Percentiles rank a stretch among this genome's conserved stretches.
Evolutionary conservation across 2,797 vertebrate species (phyloP).

Genomic region (Enteromius anoplus): DNA sequence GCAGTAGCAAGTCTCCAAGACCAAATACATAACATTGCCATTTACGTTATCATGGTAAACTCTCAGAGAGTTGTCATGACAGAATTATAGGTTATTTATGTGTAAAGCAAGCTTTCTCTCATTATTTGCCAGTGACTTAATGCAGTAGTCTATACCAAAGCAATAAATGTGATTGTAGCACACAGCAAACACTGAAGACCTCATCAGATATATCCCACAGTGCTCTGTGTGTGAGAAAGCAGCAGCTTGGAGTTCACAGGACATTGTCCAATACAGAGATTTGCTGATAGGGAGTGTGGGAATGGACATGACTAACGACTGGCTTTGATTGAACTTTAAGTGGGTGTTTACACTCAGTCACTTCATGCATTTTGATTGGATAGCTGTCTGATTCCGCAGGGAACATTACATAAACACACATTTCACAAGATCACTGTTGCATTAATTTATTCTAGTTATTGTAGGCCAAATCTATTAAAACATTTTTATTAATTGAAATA

Average conservation of each 20-base stretch:
- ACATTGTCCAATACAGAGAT: slow-evolving; percentile 37
- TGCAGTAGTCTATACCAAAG: background rate
- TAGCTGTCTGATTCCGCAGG: background rate
- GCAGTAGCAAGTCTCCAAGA: background rate
- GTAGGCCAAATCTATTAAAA: background rate
- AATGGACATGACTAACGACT: slow-evolving; percentile 5
- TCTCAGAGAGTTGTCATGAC: background rate
- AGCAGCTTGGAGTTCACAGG: slow-evolving; percentile 33
- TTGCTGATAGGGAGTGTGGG: slow-evolving; percentile 11
- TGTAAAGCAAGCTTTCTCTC: background rate
- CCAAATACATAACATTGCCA: background rate
- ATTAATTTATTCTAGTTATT: background rate
- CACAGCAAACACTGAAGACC: background rate
- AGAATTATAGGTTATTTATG: background rate
- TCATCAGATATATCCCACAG: slow-evolving; percentile 20
- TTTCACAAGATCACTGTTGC: background rate
- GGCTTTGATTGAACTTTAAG: slow-evolving; percentile 11
- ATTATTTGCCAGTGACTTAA: background rate
- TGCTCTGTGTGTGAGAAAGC: slow-evolving; percentile 31
- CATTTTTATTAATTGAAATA: background rate
- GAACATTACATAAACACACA: background rate
- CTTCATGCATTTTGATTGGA: slow-evolving; percentile 14
- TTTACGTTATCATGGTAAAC: background rate
- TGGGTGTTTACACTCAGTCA: slow-evolving; percentile 6
- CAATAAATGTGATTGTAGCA: background rate